phyloP scores from a whole-genome alignment of 2,888 invertebrate species.

The Drosophila flavopinicola region DNA sequence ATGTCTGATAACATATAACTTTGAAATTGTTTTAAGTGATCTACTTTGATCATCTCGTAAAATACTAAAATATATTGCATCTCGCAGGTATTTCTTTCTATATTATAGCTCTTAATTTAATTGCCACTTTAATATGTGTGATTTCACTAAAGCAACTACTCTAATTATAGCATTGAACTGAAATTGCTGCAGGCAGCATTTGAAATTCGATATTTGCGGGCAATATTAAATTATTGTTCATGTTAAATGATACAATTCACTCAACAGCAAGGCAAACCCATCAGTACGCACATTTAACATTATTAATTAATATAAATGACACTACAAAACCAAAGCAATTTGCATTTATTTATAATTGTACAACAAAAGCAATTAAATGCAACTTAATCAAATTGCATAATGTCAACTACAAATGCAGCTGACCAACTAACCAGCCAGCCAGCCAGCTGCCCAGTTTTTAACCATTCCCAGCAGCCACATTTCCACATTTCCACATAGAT shows the following conservation, averaged over 20 bases:
- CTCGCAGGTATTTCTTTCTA: neutral
- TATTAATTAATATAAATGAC: conserved; percentile 67
- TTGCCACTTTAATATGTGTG: neutral
- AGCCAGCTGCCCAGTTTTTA: conserved; percentile 1
- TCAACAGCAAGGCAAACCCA: conserved; percentile 31
- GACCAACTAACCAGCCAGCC: conserved; percentile 4
- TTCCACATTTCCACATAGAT: conserved; percentile 31
- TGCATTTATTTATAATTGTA: conserved; percentile 60
- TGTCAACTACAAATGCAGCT: conserved; percentile 66
- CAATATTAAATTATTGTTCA: conserved; percentile 34
- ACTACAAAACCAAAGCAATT: conserved; percentile 57
- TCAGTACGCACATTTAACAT: conserved; percentile 47
- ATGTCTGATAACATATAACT: no score
- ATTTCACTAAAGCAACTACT: conserved; percentile 19
- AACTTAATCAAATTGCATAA: conserved; percentile 74
- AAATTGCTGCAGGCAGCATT: conserved; percentile 5
- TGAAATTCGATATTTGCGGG: conserved; percentile 9
- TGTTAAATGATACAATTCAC: conserved; percentile 38
- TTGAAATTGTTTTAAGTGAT: no score
- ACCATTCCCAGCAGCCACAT: conserved; percentile 14
- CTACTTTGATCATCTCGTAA: no score
- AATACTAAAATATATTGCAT: no score
- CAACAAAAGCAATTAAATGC: conserved; percentile 72
- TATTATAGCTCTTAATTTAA: neutral
- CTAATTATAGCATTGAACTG: conserved; percentile 37